Evolutionary conservation across 1,140 invertebrate genomes (phyloP).

Genomic region (Brachionus sp.): DNA sequence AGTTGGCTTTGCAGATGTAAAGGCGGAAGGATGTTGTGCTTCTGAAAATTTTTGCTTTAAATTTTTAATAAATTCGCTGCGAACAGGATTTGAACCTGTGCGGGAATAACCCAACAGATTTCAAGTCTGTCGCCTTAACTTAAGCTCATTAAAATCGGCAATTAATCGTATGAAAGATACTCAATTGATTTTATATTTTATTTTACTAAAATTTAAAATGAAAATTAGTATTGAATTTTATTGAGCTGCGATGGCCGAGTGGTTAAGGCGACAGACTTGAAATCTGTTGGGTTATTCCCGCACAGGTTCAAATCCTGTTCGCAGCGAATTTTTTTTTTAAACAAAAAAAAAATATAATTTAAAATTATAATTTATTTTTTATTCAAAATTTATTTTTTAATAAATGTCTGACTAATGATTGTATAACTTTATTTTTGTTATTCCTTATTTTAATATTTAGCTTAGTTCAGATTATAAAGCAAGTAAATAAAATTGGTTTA

Average conservation of each 20-base stretch:
- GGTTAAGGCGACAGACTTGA: slow-evolving; percentile 3
- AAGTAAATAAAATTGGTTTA: too few species aligned
- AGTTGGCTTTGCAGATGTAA: neutral
- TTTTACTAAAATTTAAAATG: too few species aligned
- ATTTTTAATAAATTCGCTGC: neutral
- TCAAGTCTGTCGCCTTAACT: neutral
- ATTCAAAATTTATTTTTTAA: neutral
- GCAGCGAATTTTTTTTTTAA: neutral
- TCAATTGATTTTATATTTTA: too few species aligned
- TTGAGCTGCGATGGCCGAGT: neutral
- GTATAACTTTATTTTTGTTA: too few species aligned
- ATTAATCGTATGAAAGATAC: too few species aligned
- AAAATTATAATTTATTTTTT: neutral
- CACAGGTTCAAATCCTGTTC: slow-evolving; percentile 5
- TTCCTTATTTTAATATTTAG: too few species aligned
- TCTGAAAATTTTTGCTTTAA: neutral
- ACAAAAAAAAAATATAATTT: neutral
- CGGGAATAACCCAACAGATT: too few species aligned
- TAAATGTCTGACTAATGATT: too few species aligned
- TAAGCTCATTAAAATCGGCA: too few species aligned
- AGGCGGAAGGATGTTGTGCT: slow-evolving; percentile 19
- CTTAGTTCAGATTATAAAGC: too few species aligned
- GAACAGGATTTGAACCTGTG: neutral
- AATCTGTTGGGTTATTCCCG: too few species aligned
- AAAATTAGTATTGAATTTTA: neutral